Evolutionary conservation across 2,888 invertebrate genomes (phyloP), one percentile per base, ranked within the genome.

Genomic region (Drosophila suboccidentalis): DNA sequence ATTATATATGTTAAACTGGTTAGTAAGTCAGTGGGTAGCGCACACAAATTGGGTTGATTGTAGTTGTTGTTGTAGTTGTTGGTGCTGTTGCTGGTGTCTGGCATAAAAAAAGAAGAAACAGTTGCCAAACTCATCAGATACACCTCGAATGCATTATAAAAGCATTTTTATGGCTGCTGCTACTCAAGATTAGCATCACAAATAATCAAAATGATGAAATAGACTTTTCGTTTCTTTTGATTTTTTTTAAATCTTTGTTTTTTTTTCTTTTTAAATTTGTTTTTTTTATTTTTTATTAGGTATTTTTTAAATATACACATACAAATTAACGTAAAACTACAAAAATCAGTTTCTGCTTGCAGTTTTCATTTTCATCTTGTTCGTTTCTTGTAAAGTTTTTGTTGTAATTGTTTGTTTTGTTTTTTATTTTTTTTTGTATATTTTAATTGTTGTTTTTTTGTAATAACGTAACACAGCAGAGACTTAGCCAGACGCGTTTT

Each of bases 381-480:
- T 65, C 47, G 46, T 78, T 46, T 41, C 66, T 66, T 75, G 58
- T 58, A 51, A 47, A 50, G 1, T 8, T 76, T 61, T 57, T 72
- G 55, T 59, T 59, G 44, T 39, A 47, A 58, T 17, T 26, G 46
- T 49, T 60, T 51, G 41, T 44, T 39, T 46, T 50, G 15, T 46
- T 41, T 59, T 29, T 39, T 1, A 60, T 67, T 57, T 51, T 63
- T 75, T 43, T 55, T 71, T 50, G 29, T 67, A 67, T 44, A 50
- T 73, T 65, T 75, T 75, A 58, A 59, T 76, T 73, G 71, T 84
- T n/a, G n/a, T n/a, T n/a, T n/a, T n/a, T 90, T 64, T 78, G 54
- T 67, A 71, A 81, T 91, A 91, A 91, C 92, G 91, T 92, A 92
- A 92, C 92, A 92, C 92, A 92, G 92, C 92, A 90, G 86, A 88